Conservation (phyloP, 2,113 vertebrate species). For the Pomatorhinus ruficollis region DNA sequence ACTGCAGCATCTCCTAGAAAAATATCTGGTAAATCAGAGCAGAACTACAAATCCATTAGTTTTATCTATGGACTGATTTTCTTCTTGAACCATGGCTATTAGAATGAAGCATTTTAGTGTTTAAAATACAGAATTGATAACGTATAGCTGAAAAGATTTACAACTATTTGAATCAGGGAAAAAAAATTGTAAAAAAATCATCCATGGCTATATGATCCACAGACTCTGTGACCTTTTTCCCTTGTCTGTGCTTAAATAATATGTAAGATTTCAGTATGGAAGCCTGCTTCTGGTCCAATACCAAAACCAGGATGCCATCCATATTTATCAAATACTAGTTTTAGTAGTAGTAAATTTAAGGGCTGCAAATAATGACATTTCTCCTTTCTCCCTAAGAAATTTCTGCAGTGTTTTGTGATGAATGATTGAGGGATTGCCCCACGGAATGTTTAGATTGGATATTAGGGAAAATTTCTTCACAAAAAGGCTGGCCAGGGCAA, state of each 20-base stretch:
- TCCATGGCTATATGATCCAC: background rate
- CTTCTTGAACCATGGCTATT: background rate
- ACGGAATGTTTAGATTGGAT: background rate
- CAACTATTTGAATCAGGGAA: background rate
- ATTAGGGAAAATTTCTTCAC: background rate
- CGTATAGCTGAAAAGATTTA: accelerated
- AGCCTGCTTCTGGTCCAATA: background rate
- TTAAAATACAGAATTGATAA: background rate
- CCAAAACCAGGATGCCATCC: background rate
- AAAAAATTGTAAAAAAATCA: background rate
- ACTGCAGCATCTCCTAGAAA: background rate
- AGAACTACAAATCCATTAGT: background rate
- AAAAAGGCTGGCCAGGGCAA: background rate
- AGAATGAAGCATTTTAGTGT: background rate
- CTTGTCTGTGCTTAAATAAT: background rate
- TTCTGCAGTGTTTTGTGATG: background rate
- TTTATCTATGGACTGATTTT: background rate
- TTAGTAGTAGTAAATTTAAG: background rate
- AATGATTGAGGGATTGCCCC: background rate
- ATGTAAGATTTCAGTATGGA: background rate
- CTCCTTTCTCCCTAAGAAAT: background rate
- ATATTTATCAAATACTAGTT: background rate
- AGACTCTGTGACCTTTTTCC: background rate
- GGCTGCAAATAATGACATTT: background rate
- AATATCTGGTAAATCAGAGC: background rate